Evolutionary conservation across 2,888 invertebrate species (phyloP).

Genomic region (Notodromas monacha): DNA sequence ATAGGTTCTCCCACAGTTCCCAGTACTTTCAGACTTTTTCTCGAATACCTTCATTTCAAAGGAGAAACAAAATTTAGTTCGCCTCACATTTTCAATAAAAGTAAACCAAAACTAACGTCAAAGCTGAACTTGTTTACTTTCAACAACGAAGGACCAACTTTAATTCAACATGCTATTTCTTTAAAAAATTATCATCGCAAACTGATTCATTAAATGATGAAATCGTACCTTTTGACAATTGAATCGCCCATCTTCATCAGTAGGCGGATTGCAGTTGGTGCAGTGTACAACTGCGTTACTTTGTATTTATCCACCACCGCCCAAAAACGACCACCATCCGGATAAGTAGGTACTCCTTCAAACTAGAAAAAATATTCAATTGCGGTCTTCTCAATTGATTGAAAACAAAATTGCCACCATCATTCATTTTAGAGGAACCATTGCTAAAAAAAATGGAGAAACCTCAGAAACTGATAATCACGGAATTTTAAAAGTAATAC

Average conservation of each 20-base stretch:
- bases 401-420: background rate
- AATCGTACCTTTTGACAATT: background rate
- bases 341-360: slow-evolving; percentile 87
- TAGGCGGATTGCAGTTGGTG: slow-evolving; percentile 83
- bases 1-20: slow-evolving; percentile 98
- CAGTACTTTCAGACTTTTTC: slow-evolving; percentile 29
- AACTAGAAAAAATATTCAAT: slow-evolving; percentile 27
- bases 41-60: slow-evolving; percentile 4
- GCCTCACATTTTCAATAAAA: too few species aligned
- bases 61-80: background rate
- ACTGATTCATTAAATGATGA: too few species aligned
- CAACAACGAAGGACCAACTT: too few species aligned
- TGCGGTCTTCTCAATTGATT: background rate
- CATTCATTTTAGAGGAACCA: too few species aligned
- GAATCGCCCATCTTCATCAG: slow-evolving; percentile 76
- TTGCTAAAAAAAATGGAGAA: too few species aligned
- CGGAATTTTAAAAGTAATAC: too few species aligned
- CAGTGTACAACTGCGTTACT: slow-evolving; percentile 86
- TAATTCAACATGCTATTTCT: too few species aligned
- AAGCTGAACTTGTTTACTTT: too few species aligned
- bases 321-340: slow-evolving; percentile 78
- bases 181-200: too few species aligned
- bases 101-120: background rate
- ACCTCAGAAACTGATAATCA: too few species aligned
- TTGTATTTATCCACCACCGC: slow-evolving; percentile 63